Base-by-base conservation (phyloP, 1,140 invertebrate species). In the Cydia fagiglandana region DNA sequence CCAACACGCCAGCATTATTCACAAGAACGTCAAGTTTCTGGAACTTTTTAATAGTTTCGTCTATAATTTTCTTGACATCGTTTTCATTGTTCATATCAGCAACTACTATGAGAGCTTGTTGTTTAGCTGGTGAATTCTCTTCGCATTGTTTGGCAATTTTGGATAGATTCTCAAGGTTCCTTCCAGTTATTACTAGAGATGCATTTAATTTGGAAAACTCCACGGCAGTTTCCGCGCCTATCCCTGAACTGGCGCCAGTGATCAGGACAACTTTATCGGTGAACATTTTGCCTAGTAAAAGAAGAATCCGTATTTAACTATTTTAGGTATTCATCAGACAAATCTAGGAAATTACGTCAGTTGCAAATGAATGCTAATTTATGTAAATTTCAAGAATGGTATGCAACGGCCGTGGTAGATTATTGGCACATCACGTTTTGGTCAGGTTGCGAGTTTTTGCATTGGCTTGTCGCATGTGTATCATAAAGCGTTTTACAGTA, bases 181-280 rank as follows among this genome's bases (percentile, higher is more conserved):
- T 84, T 73, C 97, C 97, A 34, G 95, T 95, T 4, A 98, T 68
- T 1, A 94, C 93, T 34, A 95, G 78, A 12, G 80, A 93, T 1
- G 96, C 97, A 56, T 96, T 96, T 17, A 96, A 88, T 79, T 95
- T 94, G 2, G 97, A 94, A 80, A 98, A 95, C 73, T 96, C 94
- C 61, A 96, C 77, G 1, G 97, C 97, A 20, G 96, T 96, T n/a
- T 95, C 96, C 56, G 95, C 95, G 73, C 97, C 97, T 79, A 98
- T 98, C 2, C 97, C 97, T 45, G 97, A 97, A 88, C 96, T 97
- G 1, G 97, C 97, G 73, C 97, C 97, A 3, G 95, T 96, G 73
- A 96, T 94, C 28, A 96, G 81, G 0, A 96, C 94, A 41, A 96
- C 95, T 93, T 96, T 96, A 56, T 94, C 94, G 17, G 89, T 80